Evolutionary conservation across 2,888 invertebrate genomes (phyloP), one percentile per base, ranked within the genome.

Genomic region (Tipula confusa): DNA sequence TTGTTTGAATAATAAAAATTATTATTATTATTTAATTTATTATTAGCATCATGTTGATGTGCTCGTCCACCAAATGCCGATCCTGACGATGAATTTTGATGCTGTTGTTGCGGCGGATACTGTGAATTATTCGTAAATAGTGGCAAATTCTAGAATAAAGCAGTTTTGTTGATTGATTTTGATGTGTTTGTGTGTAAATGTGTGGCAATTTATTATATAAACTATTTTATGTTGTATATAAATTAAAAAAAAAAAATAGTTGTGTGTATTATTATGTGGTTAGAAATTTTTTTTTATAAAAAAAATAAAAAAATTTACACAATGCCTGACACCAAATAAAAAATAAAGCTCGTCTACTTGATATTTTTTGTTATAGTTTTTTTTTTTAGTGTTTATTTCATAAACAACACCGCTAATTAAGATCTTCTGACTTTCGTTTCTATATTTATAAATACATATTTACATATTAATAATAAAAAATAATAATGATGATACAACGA

Each of bases 131-230:
- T 64, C 64, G 9, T 64, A 64, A 9, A 64, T 24, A 24, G n/a
- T 64, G 64, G 64, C 64, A 64, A 64, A 64, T 64, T 64, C 64
- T 64, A 64, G 64, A 64, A 64, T 64, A 64, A 64, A 64, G 64
- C 18, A 64, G 18, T 64, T 64, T 64, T 64, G 64, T 64, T 64
- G 24, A 9, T 64, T 64, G 24, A 64, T 64, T 43, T 43, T 64
- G 64, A 24, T 11, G 24, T 24, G 64, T 18, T 9, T 24, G 64
- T 2, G 48, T 48, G 48, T 48, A 5, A 18, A 4, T 48, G 48
- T 7, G 48, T 64, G 24, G 43, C 43, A n/a, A 15, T 43, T 43
- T 43, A n/a, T n/a, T n/a, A n/a, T 9, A 36, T 36, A 36, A 36
- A 36, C 36, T 36, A 36, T 36, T 2, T 36, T n/a, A n/a, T n/a